Percentiles rank a stretch among this genome's conserved stretches.
Evolutionary conservation across 2,888 invertebrate species (phyloP).

Genomic region (Eilema sororculum): DNA sequence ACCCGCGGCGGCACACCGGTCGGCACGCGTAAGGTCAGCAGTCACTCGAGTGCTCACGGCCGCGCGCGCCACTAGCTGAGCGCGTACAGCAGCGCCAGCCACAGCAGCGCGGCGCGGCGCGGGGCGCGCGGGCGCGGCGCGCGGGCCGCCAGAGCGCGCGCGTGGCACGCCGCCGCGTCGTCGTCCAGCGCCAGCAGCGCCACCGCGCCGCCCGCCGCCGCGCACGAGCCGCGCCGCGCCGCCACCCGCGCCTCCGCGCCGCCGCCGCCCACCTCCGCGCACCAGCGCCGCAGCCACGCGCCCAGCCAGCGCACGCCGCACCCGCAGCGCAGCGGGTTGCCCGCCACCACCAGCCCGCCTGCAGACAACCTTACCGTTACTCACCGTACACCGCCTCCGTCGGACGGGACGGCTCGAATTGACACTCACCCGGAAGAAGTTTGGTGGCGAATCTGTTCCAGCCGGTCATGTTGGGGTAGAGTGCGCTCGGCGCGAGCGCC

Average conservation of each 20-base stretch:
- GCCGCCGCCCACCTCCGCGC: conserved; percentile 90
- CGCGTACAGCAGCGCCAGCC: conserved; percentile 46
- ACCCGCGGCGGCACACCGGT: no score
- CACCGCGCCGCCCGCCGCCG: conserved; percentile 41
- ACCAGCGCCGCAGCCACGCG: conserved; percentile 95
- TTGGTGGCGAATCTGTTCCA: conserved; percentile 95
- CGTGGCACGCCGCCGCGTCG: conserved; percentile 92
- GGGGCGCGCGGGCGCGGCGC: conserved; percentile 30
- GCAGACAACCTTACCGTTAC: conserved; percentile 40
- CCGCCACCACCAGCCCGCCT: conserved; percentile 93
- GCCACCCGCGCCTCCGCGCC: conserved; percentile 55
- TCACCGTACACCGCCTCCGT: not conserved
- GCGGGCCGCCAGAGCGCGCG: conserved; percentile 88
- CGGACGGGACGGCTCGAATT: no score
- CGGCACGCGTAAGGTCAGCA: not conserved
- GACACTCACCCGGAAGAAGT: conserved; percentile 89
- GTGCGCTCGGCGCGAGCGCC: conserved; percentile 90
- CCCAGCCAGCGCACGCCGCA: conserved; percentile 95
- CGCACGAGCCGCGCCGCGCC: conserved; percentile 52
- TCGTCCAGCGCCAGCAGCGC: conserved; percentile 90
- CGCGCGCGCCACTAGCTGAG: conserved; percentile 32
- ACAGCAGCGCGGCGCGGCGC: conserved; percentile 34
- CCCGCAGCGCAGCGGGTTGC: conserved; percentile 93
- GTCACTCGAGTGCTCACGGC: not conserved
- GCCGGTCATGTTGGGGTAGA: conserved; percentile 92